Evolutionary conservation across 2,113 vertebrate species (phyloP).

Genomic region (Ptyas mucosa): DNA sequence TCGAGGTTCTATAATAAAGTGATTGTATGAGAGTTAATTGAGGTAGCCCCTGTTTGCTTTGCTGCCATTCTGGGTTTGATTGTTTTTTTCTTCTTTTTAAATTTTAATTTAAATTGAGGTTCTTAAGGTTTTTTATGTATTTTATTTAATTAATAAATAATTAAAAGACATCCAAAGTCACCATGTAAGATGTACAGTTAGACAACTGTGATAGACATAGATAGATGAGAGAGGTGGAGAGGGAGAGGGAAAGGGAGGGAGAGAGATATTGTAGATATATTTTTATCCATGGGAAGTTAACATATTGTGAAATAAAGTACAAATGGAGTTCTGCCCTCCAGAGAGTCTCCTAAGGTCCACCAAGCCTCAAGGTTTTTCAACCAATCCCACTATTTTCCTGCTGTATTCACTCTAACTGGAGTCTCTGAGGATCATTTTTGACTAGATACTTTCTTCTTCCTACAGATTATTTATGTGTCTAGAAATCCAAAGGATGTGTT

Average conservation of each 20-base stretch:
- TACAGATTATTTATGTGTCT: constrained; percentile 69
- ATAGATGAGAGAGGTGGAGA: too few relatives aligned
- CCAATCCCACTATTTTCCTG: background rate
- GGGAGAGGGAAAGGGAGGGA: too few relatives aligned
- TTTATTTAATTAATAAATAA: background rate
- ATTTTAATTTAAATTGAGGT: background rate
- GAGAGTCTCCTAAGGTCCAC: background rate
- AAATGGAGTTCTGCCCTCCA: background rate
- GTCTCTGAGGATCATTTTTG: background rate
- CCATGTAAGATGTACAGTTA: background rate
- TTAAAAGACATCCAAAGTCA: background rate
- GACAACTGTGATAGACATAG: too few relatives aligned
- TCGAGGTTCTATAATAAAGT: background rate
- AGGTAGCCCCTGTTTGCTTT: too few relatives aligned
- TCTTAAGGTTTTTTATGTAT: background rate
- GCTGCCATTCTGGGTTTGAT: too few relatives aligned
- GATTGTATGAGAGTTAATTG: background rate
- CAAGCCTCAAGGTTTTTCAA: too few relatives aligned
- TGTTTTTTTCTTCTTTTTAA: background rate
- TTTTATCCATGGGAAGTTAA: background rate
- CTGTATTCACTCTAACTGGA: background rate
- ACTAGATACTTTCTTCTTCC: background rate
- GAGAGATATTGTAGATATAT: too few relatives aligned
- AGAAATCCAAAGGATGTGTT: constrained; percentile 76
- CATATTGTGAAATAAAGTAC: background rate